Percentiles rank a stretch among this genome's conserved stretches.
These are phyloP conservation scores for Triplophysa rosa DNA, from an alignment of 2,113 vertebrate species.

Conservation along the genomic window DNA sequence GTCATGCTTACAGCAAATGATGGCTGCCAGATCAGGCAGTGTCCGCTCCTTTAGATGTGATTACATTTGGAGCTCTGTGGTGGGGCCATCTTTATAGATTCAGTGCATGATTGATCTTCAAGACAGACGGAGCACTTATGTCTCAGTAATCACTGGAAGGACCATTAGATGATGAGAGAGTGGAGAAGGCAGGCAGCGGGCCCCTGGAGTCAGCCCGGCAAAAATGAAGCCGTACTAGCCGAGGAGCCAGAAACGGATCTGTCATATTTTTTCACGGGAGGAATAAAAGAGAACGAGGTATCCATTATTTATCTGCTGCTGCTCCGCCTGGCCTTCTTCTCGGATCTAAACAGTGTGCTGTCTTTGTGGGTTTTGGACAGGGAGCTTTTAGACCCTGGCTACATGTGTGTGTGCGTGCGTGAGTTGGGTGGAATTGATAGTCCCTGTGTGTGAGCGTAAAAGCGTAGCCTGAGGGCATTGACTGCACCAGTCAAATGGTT, in stretches of 20 bases:
- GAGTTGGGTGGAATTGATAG: conserved; percentile 24
- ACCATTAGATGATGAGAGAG: conserved; percentile 52
- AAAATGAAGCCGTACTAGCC: conserved; percentile 59
- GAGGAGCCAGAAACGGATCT: conserved; percentile 57
- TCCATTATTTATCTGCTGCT: conserved; percentile 61
- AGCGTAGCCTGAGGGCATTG: conserved; percentile 34
- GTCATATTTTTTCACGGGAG: conserved; percentile 55
- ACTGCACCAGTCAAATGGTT: conserved; percentile 31
- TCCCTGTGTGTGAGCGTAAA: conserved; percentile 27
- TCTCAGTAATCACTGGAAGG: conserved; percentile 43
- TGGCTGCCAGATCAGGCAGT: not conserved
- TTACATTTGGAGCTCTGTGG: conserved; percentile 45
- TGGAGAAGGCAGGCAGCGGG: not conserved
- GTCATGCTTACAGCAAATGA: conserved; percentile 32
- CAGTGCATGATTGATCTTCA: conserved; percentile 40
- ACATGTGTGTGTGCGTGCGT: not conserved
- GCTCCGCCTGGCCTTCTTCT: conserved; percentile 25
- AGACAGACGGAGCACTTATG: conserved; percentile 40
- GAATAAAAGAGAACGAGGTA: conserved; percentile 18
- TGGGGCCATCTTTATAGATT: conserved; percentile 30
- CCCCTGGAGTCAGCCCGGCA: conserved; percentile 36
- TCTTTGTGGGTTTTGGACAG: not conserved
- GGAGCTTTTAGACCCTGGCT: not conserved
- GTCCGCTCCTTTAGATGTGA: conserved; percentile 22
- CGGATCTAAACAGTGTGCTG: not conserved